Base-by-base conservation (phyloP, 1,140 invertebrate species). In the Limonius californicus region DNA sequence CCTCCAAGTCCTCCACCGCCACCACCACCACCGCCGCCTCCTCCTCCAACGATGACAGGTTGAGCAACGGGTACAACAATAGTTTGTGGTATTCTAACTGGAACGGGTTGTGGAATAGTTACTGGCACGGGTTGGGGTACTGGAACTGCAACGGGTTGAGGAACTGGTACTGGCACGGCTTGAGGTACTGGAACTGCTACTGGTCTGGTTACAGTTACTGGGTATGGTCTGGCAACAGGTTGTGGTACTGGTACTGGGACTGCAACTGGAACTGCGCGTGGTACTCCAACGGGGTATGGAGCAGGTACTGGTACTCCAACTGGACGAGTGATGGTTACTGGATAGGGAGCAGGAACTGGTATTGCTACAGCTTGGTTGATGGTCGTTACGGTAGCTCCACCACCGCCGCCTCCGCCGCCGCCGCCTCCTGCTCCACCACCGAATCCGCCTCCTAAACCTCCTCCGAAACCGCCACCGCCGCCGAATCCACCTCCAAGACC, bases 51-150 rank as follows among this genome's bases (percentile, higher is more conserved):
- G 27, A 55, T 15, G 9, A 80, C 78, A 2, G 82, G 81, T n/a
- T 81, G 78, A 55, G 82, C 79, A 57, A 81, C 80, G 21, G 82
- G 81, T 1, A 85, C 74, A 61, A 80, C 78, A 1, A 80, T 68
- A 66, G 77, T 54, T 55, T 66, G 64, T 56, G 65, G 71, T 19
- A 72, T 54, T 56, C 68, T 56, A 18, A 74, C 66, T 15, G 70
- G 70, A 12, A 72, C 68, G n/a, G 62, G 56, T 69, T 71, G 54
- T 61, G 62, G 43, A 23, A 74, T 59, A 15, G 70, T 68, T 42
- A 73, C 71, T 53, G 68, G 67, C 18, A 70, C 64, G n/a, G 70
- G 68, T 64, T 70, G 70, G 69, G 70, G 72, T 47, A 71, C 66
- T 19, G 68, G 56, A 15, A 67, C 68, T 21, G 57, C 57, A 12